Conservation (phyloP, 2,113 vertebrate species). For the Percina caprodes region DNA sequence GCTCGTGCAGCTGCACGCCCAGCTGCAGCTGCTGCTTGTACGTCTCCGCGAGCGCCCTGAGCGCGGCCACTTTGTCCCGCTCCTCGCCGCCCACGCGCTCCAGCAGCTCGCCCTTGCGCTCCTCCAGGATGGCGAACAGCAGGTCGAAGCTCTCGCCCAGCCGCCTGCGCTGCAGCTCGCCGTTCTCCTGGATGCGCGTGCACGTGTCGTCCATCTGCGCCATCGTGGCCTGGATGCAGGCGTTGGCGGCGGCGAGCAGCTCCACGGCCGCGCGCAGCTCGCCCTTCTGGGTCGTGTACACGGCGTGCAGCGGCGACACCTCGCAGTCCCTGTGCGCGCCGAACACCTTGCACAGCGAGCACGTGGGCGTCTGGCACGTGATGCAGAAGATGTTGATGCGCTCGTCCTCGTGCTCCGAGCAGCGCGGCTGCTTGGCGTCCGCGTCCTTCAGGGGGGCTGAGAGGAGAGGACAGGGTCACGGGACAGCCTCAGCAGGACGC, state of each 20-base stretch:
- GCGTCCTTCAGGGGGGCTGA: conserved; percentile 79
- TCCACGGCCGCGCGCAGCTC: conserved; percentile 77
- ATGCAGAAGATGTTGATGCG: conserved; percentile 96
- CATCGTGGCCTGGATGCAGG: conserved; percentile 62
- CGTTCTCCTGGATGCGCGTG: conserved; percentile 85
- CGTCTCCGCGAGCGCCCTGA: conserved; percentile 80
- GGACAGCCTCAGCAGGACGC: no score
- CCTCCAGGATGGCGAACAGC: conserved; percentile 86
- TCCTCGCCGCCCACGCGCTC: conserved; percentile 84
- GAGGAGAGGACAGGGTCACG: no score
- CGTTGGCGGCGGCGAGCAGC: conserved; percentile 69
- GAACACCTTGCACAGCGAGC: conserved; percentile 95
- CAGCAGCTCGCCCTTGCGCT: conserved; percentile 88
- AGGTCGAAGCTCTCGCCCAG: conserved; percentile 86
- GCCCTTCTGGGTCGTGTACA: conserved; percentile 89
- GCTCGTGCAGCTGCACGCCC: conserved; percentile 86
- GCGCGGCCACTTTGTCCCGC: conserved; percentile 80
- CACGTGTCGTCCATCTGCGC: conserved; percentile 69
- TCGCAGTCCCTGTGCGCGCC: conserved; percentile 91
- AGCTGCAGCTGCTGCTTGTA: conserved; percentile 88
- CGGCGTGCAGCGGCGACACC: conserved; percentile 86
- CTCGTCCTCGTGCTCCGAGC: conserved; percentile 91
- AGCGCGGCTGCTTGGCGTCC: conserved; percentile 86
- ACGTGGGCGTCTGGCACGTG: conserved; percentile 89
- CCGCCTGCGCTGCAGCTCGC: conserved; percentile 83